Base-by-base conservation (phyloP, 2,888 invertebrate species). In the Xanthia togata region DNA sequence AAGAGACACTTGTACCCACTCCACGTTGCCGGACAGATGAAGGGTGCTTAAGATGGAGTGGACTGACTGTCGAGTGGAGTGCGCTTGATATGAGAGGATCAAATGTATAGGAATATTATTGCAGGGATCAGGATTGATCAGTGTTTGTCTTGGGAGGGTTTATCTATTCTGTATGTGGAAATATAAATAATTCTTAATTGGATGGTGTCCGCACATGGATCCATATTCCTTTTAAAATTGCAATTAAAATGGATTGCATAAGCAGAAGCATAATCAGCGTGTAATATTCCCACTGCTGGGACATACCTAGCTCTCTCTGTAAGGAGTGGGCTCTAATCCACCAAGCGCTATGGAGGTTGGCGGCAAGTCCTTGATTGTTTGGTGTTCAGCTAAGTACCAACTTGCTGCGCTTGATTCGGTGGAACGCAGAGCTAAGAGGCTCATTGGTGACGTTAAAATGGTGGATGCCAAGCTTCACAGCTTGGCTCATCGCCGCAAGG, bases 1-100 rank as follows among this genome's bases (percentile, higher is more conserved):
- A 69, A 86, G 89, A 81, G 91, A 73, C 81, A 68, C 88, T 89
- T 59, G 70, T 57, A 35, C 70, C 82, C 84, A 76, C 73, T 81
- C 64, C 4, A 62, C 38, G 70, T 72, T 65, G 71, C 60, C 55
- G 86, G 80, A 69, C 83, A 78, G 74, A 82, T 83, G 78, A 78
- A 83, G 85, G 38, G 60, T 26, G 14, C 83, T 83, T 12, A 31
- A 71, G 31, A 53, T 64, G 23, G 47, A 83, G 82, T 44, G 70
- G 67, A 63, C 70, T 76, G 76, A 50, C 59, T 64, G 81, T 70
- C 23, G 26, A 79, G 62, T 68, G 35, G 35, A 68, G 35, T 35
- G 55, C 14, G n/a, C 78, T 80, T 38, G 55, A 70, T 47, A 41
- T 31, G 26, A 80, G 79, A 64, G 76, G 60, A 79, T 77, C 69